A percentile compares a stretch with the other conserved stretches of the same genome.
Conservation (phyloP, 2,888 invertebrate species). For the Tenthredo scrophulariae region DNA sequence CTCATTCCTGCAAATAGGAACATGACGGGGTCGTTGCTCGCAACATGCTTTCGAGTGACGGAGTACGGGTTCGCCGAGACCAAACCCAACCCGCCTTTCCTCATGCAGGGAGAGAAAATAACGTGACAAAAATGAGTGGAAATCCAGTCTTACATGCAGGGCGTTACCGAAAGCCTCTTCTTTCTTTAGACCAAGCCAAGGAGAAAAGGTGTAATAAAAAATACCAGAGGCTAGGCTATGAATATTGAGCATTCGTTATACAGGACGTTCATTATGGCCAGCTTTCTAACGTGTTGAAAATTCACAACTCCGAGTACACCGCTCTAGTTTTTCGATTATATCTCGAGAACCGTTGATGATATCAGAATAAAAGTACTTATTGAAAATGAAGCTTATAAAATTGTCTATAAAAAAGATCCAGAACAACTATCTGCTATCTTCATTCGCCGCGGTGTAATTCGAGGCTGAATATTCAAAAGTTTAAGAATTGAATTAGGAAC, state of each 20-base stretch:
- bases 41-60: background rate
- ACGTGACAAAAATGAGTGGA: background rate
- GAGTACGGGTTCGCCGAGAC: constrained; percentile 16
- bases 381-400: background rate
- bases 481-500: background rate
- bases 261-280: background rate
- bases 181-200: background rate
- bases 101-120: background rate
- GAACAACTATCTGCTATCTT: background rate
- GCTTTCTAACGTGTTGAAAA: background rate
- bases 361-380: background rate
- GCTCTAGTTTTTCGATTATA: background rate
- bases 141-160: background rate
- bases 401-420: background rate
- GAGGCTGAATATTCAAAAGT: background rate
- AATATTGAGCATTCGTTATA: constrained; percentile 21
- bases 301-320: background rate
- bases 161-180: background rate
- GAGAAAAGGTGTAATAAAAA: constrained; percentile 3
- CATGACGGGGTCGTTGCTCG: background rate
- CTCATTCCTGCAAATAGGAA: constrained; percentile 4
- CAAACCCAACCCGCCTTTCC: background rate
- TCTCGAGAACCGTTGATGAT: background rate
- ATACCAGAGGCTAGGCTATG: background rate
- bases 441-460: background rate